A percentile compares a stretch with the other conserved stretches of the same genome.
These are phyloP conservation scores for Lycopodina hypogea DNA, from an alignment of 37 sponge, comb jelly and placozoan genomes.

Conservation along the genomic window DNA sequence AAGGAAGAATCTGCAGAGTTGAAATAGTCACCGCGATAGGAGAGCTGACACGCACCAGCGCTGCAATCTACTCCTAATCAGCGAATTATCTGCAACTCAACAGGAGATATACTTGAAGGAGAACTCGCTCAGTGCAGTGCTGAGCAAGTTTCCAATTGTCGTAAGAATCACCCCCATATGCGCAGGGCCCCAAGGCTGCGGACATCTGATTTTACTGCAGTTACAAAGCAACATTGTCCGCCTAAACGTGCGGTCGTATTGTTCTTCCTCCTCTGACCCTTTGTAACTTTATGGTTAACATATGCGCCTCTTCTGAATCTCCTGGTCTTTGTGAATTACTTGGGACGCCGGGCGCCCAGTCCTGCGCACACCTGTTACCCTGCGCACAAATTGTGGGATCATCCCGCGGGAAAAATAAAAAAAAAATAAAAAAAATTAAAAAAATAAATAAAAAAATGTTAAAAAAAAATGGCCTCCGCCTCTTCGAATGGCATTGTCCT, in stretches of 20 bases:
- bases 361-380: not conserved
- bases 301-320: slow-evolving; percentile 4
- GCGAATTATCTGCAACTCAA: not conserved
- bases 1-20: no score
- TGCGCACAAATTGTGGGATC: not conserved
- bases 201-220: no score
- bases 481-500: not conserved
- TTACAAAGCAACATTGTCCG: slow-evolving; percentile 17
- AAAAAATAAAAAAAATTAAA: no score
- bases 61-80: slow-evolving; percentile 10
- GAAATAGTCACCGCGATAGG: not conserved
- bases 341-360: not conserved
- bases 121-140: no score
- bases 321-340: not conserved
- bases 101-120: no score
- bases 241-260: slow-evolving; percentile 24
- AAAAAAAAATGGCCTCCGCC: not conserved
- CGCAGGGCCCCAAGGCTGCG: slow-evolving; percentile 16
- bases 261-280: slow-evolving; percentile 9
- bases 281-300: not conserved
- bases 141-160: no score
- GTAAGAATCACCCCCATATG: not conserved
- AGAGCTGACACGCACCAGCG: not conserved
- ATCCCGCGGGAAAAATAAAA: not conserved
- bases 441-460: not conserved